Evolutionary conservation across 2,888 invertebrate species (phyloP), one percentile per base, ranked within the genome.

Genomic region (Campoletis raptor): DNA sequence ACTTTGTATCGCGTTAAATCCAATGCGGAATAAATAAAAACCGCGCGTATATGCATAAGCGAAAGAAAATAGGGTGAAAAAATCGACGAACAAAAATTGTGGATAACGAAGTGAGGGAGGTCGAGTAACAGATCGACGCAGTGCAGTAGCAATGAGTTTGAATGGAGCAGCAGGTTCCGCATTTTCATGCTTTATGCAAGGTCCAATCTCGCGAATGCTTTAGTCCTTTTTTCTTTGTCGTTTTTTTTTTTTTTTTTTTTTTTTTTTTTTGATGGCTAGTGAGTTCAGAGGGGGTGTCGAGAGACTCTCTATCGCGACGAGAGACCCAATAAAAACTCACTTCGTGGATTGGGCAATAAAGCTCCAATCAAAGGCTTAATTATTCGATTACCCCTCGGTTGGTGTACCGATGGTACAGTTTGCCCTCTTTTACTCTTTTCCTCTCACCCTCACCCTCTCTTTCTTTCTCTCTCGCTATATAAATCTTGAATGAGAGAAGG

Each of bases 361-460:
- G 94, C 93, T 93, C 92, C 94, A 94, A 94, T 94, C 94, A 94
- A 93, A 92, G 92, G 93, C 93, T 94, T 94, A 94, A 94, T 94
- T 94, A 94, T 94, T 94, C 93, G 94, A 94, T 94, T 93, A 94
- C 91, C 88, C 86, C 86, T 87, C 85, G 64, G 61, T 80, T 67
- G 76, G 69, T 66, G 48, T 70, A 45, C 21, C 74, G 73, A 81
- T n/a, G 81, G 72, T 72, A 57, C 66, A 85, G 77, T 77, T 67
- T 52, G 70, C 66, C 57, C 30, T 70, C 76, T 76, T 42, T 24
- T 42, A 40, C 45, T 45, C 64, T 30, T 37, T 42, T 42, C 57
- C 30, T 74, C 67, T 67, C 42, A 10, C 52, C 36, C 80, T 42
- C 57, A 1, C n/a, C n/a, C 21, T 7, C 64, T n/a, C 45, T 61